phyloP scores from a whole-genome alignment of 2,797 vertebrate genomes.

The Urosaurus nigricauda region DNA sequence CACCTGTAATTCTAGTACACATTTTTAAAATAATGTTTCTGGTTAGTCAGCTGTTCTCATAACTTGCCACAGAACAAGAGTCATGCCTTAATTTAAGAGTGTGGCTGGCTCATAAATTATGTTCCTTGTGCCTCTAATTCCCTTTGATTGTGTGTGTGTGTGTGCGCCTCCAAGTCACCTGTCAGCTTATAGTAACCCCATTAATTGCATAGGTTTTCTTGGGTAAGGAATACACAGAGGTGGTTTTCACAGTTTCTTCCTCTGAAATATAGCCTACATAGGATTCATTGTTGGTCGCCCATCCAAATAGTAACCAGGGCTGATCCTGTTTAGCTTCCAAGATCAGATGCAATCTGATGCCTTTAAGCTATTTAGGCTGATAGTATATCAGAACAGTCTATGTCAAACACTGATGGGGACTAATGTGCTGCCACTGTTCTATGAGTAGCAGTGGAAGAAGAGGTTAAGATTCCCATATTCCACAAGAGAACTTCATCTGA shows the following conservation, averaged over 20 bases:
- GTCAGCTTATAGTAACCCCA: neutral
- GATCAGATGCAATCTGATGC: too few relatives aligned
- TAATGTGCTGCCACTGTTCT: neutral
- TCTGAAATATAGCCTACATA: too few relatives aligned
- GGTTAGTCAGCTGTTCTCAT: conserved; percentile 46
- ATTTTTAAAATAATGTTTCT: conserved; percentile 18
- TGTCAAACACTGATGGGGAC: neutral
- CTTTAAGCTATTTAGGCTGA: too few relatives aligned
- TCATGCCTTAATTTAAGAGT: conserved; percentile 19
- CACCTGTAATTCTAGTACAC: conserved; percentile 18
- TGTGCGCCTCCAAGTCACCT: too few relatives aligned
- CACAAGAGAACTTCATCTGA: neutral
- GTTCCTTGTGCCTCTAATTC: neutral
- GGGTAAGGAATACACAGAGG: too few relatives aligned
- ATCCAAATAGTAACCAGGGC: too few relatives aligned
- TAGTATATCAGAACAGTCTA: neutral
- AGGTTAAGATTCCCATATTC: neutral
- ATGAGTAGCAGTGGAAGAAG: too few relatives aligned
- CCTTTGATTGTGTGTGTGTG: neutral
- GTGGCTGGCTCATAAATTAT: neutral
- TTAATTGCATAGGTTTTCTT: neutral
- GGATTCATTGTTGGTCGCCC: too few relatives aligned
- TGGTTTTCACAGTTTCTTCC: too few relatives aligned
- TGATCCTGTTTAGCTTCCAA: too few relatives aligned
- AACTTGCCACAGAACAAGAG: neutral